phyloP scores from a whole-genome alignment of 1,140 invertebrate species.

The Temnothorax nylanderi region DNA sequence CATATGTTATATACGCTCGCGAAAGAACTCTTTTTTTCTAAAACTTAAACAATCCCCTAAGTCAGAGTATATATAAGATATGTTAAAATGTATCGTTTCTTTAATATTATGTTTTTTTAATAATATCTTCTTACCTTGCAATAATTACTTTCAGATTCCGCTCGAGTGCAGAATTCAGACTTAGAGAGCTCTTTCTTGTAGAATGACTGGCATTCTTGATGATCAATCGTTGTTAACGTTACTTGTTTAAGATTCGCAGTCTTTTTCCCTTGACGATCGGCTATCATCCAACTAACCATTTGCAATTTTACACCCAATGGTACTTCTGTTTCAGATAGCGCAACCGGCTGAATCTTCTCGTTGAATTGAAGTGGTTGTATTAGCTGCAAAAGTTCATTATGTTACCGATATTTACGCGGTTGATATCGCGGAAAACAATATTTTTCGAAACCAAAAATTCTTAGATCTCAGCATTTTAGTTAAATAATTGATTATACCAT shows the following conservation, averaged over 20 bases:
- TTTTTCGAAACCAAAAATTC: neutral
- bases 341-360: neutral
- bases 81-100: neutral
- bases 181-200: neutral
- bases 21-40: neutral
- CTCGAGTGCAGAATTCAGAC: conserved; percentile 10
- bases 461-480: neutral
- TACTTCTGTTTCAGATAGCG: neutral
- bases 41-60: neutral
- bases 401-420: neutral
- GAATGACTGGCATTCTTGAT: neutral
- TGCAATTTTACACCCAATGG: neutral
- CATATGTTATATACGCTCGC: neutral
- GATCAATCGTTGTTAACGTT: neutral
- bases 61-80: neutral
- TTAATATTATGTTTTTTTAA: neutral
- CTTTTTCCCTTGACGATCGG: neutral
- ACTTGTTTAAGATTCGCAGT: conserved; percentile 4
- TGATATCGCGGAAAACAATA: neutral
- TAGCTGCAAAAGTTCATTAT: neutral
- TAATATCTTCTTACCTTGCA: conserved; percentile 20
- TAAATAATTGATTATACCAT: neutral
- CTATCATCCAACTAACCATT: conserved; percentile 24
- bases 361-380: neutral
- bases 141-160: neutral